Evolutionary conservation across 2,888 invertebrate species (phyloP), one percentile per base, ranked within the genome.

Genomic region (Eugnorisma glareosa): DNA sequence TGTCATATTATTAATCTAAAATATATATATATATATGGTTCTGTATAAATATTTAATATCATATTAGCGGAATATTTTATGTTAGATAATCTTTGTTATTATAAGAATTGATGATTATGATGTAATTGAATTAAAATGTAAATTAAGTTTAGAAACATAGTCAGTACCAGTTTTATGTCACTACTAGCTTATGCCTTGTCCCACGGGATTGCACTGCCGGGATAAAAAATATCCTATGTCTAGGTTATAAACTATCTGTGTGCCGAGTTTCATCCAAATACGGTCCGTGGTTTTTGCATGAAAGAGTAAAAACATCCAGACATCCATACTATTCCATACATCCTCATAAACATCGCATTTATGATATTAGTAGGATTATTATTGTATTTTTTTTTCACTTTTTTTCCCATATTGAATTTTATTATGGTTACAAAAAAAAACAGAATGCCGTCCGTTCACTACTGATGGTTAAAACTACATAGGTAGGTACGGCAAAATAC

Each of bases 121-220:
- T 73, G 37, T 73, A 48, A 73, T 73, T 51, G 37, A 61, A 73
- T 73, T 35, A 57, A 40, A 67, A 79, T 57, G 67, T 37, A 31
- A 40, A 40, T 10, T 11, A 28, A 45, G 7, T 80, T 35, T 59
- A 54, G 31, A 73, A 81, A 64, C 24, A 72, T 61, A 31, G 18
- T 51, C 37, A n/a, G 40, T 57, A 35, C 45, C n/a, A 24, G 54
- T 43, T 64, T 24, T 71, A 37, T 67, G 63, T 48, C 68, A 63
- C 66, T 66, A 40, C 40, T 4, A 40, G 40, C 40, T 10, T 40
- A 40, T 8, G 40, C 10, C 40, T 40, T 40, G 40, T 40, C 40
- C 40, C 40, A 40, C 5, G 40, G 10, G 7, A 37, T 37, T 10
- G 40, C 10, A 40, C 10, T 40, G 10, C 40, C 40, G 10, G 40